A percentile compares a stretch with the other conserved stretches of the same genome.
These are phyloP conservation scores for Coenobita brevimanus DNA, from an alignment of 1,140 invertebrate genomes.

Conservation along the genomic window DNA sequence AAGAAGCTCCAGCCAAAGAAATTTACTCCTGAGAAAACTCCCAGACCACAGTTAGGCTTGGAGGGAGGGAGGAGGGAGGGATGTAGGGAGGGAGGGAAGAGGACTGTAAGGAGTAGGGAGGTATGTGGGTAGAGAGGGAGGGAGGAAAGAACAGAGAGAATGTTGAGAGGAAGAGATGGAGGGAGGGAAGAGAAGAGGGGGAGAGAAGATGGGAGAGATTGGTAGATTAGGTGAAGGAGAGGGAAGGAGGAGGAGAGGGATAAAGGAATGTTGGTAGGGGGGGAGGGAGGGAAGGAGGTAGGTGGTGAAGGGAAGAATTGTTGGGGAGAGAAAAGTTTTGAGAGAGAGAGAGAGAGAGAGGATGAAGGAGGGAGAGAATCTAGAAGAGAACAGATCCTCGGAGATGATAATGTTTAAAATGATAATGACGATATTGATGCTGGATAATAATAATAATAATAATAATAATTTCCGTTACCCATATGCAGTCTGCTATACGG, in stretches of 20 bases:
- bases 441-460: neutral
- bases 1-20: no score
- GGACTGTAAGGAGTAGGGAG: neutral
- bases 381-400: neutral
- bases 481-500: neutral
- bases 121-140: no score
- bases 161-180: neutral
- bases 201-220: neutral
- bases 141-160: neutral
- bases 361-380: neutral
- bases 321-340: neutral
- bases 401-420: neutral
- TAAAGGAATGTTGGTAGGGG: neutral
- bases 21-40: no score
- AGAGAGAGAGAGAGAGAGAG: slow-evolving; percentile 21
- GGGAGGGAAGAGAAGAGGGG: neutral
- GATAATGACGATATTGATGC: neutral
- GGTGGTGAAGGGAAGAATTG: neutral
- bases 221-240: neutral
- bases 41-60: no score
- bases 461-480: neutral
- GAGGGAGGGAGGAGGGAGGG: no score
- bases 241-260: neutral
- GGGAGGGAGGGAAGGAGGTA: neutral
- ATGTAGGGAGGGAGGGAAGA: slow-evolving; percentile 15